Percentiles rank a stretch among this genome's conserved stretches.
These are phyloP conservation scores for Aphaenogaster rudis DNA, from an alignment of 1,140 invertebrate genomes.

Conservation along the genomic window DNA sequence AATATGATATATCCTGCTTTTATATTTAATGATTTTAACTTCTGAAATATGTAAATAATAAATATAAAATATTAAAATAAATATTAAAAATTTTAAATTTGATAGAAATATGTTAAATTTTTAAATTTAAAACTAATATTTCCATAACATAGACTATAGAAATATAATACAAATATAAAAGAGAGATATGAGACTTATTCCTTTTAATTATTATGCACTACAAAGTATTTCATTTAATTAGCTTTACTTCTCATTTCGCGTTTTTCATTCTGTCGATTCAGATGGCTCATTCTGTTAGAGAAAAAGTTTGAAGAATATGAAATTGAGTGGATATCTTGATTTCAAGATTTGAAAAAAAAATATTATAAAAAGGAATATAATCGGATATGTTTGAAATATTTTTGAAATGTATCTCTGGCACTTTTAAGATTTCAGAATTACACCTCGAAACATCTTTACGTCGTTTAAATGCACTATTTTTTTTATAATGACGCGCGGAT, in stretches of 20 bases:
- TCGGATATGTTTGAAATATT: no score
- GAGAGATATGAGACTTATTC: neutral
- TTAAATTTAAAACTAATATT: neutral
- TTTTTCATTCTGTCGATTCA: neutral
- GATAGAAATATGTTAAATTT: neutral
- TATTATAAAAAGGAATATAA: no score
- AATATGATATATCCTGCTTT: neutral
- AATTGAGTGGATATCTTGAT: neutral
- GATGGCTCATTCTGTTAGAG: neutral
- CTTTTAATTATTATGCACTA: no score
- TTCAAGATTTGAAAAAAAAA: neutral
- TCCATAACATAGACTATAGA: neutral
- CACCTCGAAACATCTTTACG: no score
- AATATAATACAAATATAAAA: neutral
- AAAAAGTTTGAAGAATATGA: neutral
- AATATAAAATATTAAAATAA: neutral
- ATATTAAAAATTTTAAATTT: neutral
- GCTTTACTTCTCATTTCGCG: neutral
- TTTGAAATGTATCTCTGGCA: neutral
- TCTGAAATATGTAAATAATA: neutral
- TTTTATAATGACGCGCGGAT: neutral
- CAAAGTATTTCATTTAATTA: no score
- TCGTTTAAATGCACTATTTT: no score
- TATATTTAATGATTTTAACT: constrained; percentile 12
- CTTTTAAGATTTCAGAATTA: no score